A percentile compares a stretch with the other conserved stretches of the same genome.
phyloP scores from a whole-genome alignment of 2,797 vertebrate genomes.

The Danio albolineatus region DNA sequence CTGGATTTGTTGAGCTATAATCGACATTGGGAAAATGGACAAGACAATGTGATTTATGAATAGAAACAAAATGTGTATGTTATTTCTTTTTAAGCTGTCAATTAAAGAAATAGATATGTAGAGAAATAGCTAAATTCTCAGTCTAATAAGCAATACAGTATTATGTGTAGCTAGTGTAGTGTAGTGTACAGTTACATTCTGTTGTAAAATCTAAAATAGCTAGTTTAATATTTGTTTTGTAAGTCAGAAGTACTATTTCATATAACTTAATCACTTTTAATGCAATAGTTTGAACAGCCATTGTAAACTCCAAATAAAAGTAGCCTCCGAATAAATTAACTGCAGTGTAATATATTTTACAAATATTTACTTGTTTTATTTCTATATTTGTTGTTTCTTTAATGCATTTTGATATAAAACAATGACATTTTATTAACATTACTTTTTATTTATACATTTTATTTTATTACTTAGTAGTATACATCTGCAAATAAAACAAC shows the following conservation, averaged over 20 bases:
- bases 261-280: neutral
- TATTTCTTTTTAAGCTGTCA: neutral
- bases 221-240: neutral
- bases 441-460: too few species aligned
- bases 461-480: too few species aligned
- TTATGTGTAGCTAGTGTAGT: too few species aligned
- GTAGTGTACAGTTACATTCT: too few species aligned
- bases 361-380: neutral
- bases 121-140: too few species aligned
- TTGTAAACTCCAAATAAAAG: neutral
- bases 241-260: neutral
- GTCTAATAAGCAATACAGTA: too few species aligned
- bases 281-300: neutral
- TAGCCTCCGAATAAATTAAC: neutral
- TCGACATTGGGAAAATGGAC: neutral
- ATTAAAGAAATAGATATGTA: too few species aligned
- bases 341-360: neutral
- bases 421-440: too few species aligned
- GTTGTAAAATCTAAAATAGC: neutral
- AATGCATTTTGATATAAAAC: neutral
- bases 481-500: too few species aligned
- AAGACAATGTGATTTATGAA: neutral
- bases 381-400: neutral
- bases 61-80: too few species aligned
- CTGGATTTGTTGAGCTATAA: neutral